phyloP scores from a whole-genome alignment of 2,113 vertebrate species.

The Hemiscyllium ocellatum region DNA sequence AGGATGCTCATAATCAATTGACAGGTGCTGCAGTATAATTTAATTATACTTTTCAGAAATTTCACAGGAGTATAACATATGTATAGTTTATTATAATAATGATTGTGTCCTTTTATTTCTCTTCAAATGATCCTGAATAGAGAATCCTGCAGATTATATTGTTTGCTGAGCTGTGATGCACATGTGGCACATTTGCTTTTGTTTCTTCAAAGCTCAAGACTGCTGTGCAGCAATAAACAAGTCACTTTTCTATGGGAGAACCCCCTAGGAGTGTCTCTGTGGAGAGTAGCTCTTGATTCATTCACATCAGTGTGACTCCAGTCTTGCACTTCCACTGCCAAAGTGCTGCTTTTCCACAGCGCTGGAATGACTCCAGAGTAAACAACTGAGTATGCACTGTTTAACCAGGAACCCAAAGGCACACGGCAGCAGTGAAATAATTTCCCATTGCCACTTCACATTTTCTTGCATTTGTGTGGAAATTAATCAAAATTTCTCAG shows the following conservation, averaged over 20 bases:
- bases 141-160: slow-evolving; percentile 34
- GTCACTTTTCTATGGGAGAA: slow-evolving; percentile 18
- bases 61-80: background rate
- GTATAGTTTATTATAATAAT: slow-evolving; percentile 26
- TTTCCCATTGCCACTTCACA: slow-evolving; percentile 53
- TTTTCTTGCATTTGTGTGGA: slow-evolving; percentile 54
- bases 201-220: slow-evolving; percentile 31
- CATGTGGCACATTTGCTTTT: slow-evolving; percentile 19
- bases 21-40: slow-evolving; percentile 20
- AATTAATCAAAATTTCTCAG: slow-evolving; percentile 48
- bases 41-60: slow-evolving; percentile 22
- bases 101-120: slow-evolving; percentile 11
- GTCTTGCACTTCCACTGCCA: slow-evolving; percentile 49
- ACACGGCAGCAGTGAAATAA: slow-evolving; percentile 54
- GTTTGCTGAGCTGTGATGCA: slow-evolving; percentile 31
- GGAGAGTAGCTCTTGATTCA: slow-evolving; percentile 49
- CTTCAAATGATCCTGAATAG: slow-evolving; percentile 22
- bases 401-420: slow-evolving; percentile 54
- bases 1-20: background rate
- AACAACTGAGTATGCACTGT: slow-evolving; percentile 54
- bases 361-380: slow-evolving; percentile 55
- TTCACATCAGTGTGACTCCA: slow-evolving; percentile 47
- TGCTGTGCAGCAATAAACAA: slow-evolving; percentile 36
- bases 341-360: slow-evolving; percentile 35
- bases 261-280: slow-evolving; percentile 41